Evolutionary conservation across 2,797 vertebrate genomes (phyloP).

Genomic region (Brachyrhaphis roseni): DNA sequence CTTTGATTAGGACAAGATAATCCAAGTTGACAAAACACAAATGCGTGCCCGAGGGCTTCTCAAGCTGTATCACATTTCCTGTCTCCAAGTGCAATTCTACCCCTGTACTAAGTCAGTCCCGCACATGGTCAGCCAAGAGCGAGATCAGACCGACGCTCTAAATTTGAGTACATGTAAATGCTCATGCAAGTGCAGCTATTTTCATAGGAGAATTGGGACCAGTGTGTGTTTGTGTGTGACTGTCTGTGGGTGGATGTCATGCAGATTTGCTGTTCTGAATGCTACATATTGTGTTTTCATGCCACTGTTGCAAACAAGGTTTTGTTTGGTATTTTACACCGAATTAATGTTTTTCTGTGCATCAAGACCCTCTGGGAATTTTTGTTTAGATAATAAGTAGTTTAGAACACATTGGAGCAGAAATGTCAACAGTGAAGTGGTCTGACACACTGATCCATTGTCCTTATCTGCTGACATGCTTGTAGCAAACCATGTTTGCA

Average conservation of each 20-base stretch:
- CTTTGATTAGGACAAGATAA: slow-evolving; percentile 65
- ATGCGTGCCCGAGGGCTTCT: slow-evolving; percentile 49
- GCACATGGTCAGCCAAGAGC: slow-evolving; percentile 58
- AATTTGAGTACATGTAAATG: slow-evolving; percentile 70
- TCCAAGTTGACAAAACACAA: slow-evolving; percentile 71
- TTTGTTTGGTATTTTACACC: slow-evolving; percentile 44
- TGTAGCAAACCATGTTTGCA: slow-evolving; percentile 51
- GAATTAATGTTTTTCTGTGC: slow-evolving; percentile 33
- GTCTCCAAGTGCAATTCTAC: slow-evolving; percentile 80
- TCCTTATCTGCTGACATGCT: not conserved
- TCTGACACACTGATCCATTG: slow-evolving; percentile 37
- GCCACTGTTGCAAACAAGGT: slow-evolving; percentile 43
- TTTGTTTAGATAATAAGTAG: not conserved
- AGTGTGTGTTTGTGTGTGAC: slow-evolving; percentile 19
- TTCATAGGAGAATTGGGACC: slow-evolving; percentile 42
- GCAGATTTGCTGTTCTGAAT: slow-evolving; percentile 52
- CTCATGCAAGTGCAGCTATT: slow-evolving; percentile 42
- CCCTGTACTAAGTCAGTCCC: slow-evolving; percentile 72
- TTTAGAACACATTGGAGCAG: slow-evolving; percentile 18
- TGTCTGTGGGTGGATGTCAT: slow-evolving; percentile 34
- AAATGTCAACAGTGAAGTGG: slow-evolving; percentile 5
- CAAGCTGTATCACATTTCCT: slow-evolving; percentile 73
- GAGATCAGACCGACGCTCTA: slow-evolving; percentile 52
- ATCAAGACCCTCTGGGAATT: not conserved
- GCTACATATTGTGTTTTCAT: slow-evolving; percentile 55